A percentile compares a stretch with the other conserved stretches of the same genome.
Conservation (phyloP, 1,140 invertebrate genomes). For the Druon quercuslanigerum region DNA sequence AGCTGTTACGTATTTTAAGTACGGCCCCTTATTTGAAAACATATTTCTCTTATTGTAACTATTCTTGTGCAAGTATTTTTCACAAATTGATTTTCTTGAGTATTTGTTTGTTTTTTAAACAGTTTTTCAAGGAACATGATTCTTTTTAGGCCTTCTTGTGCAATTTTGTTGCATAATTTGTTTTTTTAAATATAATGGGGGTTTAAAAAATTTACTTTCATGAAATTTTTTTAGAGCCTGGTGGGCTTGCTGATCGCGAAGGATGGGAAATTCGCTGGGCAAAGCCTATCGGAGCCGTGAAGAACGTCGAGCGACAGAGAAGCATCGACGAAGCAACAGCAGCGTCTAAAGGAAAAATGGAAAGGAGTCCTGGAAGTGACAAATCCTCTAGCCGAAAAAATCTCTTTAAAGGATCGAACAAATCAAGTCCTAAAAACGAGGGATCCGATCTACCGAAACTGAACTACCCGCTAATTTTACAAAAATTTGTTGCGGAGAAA, state of each 20-base stretch:
- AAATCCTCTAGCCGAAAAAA: constrained; percentile 33
- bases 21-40: too few species aligned
- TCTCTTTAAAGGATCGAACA: constrained; percentile 16
- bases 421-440: constrained; percentile 18
- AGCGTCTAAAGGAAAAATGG: constrained; percentile 36
- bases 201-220: too few species aligned
- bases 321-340: constrained; percentile 64
- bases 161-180: too few species aligned
- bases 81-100: too few species aligned
- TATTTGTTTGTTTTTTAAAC: too few species aligned
- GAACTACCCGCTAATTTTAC: constrained; percentile 41
- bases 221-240: constrained; percentile 50
- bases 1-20: too few species aligned
- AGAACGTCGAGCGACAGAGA: constrained; percentile 63
- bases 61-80: too few species aligned
- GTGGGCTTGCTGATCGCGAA: constrained; percentile 56
- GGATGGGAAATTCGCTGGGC: constrained; percentile 72
- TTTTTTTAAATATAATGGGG: too few species aligned
- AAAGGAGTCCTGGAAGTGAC: constrained; percentile 24
- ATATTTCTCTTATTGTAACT: too few species aligned
- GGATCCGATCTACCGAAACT: constrained; percentile 9
- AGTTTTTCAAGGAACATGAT: too few species aligned
- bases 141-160: too few species aligned
- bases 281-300: constrained; percentile 67
- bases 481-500: constrained; percentile 54